Evolutionary conservation across 2,797 vertebrate species (phyloP), one percentile per base, ranked within the genome.

Genomic region (Phylloscopus collybita): DNA sequence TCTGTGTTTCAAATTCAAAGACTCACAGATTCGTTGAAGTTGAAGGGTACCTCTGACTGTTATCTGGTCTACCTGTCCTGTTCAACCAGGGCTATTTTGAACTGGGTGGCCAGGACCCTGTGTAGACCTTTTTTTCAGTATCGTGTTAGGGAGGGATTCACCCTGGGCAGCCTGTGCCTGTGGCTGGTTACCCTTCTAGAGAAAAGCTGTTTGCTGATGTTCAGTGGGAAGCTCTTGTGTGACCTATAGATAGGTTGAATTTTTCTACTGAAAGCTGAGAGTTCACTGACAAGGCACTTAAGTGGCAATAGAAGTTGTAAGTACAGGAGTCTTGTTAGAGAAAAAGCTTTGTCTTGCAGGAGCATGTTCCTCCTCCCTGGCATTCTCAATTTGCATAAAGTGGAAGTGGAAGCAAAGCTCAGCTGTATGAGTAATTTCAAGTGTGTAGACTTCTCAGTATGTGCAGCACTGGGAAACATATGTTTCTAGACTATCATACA

Each of bases 61-160:
- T 9, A 4, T 29, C 17, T 34, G 42, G 14, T 44, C 16, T 53
- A 27, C 21, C 10, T 66, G 5, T 9, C 11, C 17, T 69, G 36
- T 29, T 80, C 20, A 84, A 18, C 18, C 20, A 69, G 26, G 10
- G 10, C 6, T 4, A 16, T 18, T 36, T 80, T 36, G 27, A 57
- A 5, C 65, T 72, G 34, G 2, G 38, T 69, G 29, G 18, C 16
- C 65, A 64, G 23, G 40, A 42, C 19, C 7, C 5, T 4, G 0
- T 59, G 6, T 69, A 69, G 29, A 13, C 0, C 0, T 3, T 5
- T 51, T 75, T 66, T 54, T 16, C 20, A 30, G 1, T 57, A 25
- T 65, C 6, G 47, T 51, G 14, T 10, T 45, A 14, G 36, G 47
- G 13, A 51, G 16, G 15, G 22, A 80, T 29, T 32, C 17, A 42